These are phyloP conservation scores for Meleagris gallopavo DNA, from an alignment of 2,113 vertebrate species.

Conservation along the genomic window DNA sequence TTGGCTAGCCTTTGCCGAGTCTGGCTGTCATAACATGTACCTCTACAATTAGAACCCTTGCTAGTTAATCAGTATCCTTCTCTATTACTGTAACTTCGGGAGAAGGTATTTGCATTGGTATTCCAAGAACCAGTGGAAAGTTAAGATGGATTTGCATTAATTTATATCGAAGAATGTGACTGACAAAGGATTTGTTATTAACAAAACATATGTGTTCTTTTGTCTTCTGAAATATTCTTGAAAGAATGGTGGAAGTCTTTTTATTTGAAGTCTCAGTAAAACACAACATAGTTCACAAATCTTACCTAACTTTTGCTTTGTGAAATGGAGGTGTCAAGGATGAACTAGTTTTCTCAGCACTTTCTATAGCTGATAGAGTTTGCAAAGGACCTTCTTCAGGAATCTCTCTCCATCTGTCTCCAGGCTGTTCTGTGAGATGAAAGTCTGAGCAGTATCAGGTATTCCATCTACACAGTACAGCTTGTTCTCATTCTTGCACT, in stretches of 20 bases:
- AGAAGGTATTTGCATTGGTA: background rate
- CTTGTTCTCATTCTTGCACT: background rate
- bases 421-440: background rate
- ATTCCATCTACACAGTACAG: background rate
- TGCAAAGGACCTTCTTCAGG: background rate
- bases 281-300: background rate
- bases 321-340: background rate
- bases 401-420: background rate
- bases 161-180: background rate
- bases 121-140: background rate
- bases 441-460: background rate
- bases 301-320: background rate
- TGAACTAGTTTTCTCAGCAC: background rate
- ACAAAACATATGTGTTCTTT: background rate
- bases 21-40: background rate
- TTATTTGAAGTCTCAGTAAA: background rate
- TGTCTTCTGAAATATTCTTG: background rate
- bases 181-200: background rate
- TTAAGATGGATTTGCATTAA: background rate
- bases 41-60: background rate
- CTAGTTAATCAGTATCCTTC: background rate
- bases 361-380: background rate
- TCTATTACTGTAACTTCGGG: background rate
- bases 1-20: slow-evolving; percentile 33
- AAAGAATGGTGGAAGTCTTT: background rate